Percentiles rank a stretch among this genome's conserved stretches.
Conservation (phyloP, 2,113 vertebrate genomes). For the Cyanistes caeruleus region DNA sequence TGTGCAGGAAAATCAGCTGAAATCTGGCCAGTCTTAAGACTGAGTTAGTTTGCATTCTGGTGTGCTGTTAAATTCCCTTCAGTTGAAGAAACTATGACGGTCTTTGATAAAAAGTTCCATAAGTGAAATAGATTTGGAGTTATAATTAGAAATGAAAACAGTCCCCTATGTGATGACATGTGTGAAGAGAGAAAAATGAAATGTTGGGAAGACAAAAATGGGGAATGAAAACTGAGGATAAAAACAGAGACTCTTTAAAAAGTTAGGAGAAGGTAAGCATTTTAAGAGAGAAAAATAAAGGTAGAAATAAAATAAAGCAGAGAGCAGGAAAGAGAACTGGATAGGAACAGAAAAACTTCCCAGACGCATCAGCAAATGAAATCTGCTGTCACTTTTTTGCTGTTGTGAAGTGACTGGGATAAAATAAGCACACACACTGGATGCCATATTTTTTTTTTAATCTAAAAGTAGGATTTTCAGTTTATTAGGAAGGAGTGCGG, state of each 20-base stretch:
- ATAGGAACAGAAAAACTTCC: neutral
- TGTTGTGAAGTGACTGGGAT: neutral
- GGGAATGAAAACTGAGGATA: neutral
- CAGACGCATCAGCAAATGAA: neutral
- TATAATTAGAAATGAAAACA: neutral
- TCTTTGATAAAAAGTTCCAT: neutral
- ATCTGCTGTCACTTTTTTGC: neutral
- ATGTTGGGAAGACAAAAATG: neutral
- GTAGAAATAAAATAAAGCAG: too few relatives aligned
- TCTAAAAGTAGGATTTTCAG: neutral
- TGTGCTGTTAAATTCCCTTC: neutral
- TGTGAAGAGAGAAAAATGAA: neutral
- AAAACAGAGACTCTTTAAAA: neutral
- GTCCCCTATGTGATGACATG: neutral
- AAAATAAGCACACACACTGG: neutral
- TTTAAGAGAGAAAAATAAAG: neutral
- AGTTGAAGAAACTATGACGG: neutral
- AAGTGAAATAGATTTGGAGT: neutral
- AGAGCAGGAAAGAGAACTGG: neutral
- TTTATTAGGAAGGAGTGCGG: neutral
- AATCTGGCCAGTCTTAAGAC: neutral
- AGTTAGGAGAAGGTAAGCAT: neutral
- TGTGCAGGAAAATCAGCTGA: neutral
- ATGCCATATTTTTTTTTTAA: neutral
- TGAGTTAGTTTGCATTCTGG: neutral